Evolutionary conservation across 2,888 invertebrate genomes (phyloP).

Genomic region (Acrocyrtus sp.): DNA sequence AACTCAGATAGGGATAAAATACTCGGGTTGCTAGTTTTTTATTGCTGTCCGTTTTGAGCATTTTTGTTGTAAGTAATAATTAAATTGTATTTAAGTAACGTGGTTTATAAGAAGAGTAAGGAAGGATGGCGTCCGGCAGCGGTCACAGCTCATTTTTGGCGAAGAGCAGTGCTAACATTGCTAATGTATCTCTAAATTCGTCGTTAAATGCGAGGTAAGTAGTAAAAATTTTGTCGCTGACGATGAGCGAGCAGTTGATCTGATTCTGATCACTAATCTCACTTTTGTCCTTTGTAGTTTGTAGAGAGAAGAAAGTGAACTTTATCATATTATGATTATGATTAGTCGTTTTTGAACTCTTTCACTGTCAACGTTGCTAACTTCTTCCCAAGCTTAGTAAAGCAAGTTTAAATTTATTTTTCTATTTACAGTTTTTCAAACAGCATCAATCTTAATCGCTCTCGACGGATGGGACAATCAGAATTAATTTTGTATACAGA

Average conservation of each 20-base stretch:
- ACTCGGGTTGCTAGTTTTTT: too few species aligned
- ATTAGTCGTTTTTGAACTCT: too few species aligned
- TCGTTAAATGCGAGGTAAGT: slow-evolving; percentile 43
- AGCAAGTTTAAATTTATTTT: too few species aligned
- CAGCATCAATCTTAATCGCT: slow-evolving; percentile 3
- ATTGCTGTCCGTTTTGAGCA: not conserved
- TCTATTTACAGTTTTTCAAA: slow-evolving; percentile 9
- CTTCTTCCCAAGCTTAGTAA: too few species aligned
- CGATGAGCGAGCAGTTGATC: not conserved
- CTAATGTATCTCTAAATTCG: slow-evolving; percentile 29
- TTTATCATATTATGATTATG: too few species aligned
- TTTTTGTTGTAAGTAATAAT: not conserved
- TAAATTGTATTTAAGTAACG: not conserved
- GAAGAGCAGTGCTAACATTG: too few species aligned
- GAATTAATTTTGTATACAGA: too few species aligned
- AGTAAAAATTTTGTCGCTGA: too few species aligned
- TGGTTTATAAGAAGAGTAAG: slow-evolving; percentile 1
- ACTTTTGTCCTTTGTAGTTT: not conserved
- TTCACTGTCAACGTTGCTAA: too few species aligned
- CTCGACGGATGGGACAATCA: too few species aligned
- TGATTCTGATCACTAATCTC: not conserved
- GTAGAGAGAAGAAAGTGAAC: too few species aligned
- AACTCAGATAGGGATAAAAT: too few species aligned
- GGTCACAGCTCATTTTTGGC: slow-evolving; percentile 14
- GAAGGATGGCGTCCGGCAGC: slow-evolving; percentile 66